Conservation (phyloP, 2,113 vertebrate species). For the Erythrolamprus reginae region DNA sequence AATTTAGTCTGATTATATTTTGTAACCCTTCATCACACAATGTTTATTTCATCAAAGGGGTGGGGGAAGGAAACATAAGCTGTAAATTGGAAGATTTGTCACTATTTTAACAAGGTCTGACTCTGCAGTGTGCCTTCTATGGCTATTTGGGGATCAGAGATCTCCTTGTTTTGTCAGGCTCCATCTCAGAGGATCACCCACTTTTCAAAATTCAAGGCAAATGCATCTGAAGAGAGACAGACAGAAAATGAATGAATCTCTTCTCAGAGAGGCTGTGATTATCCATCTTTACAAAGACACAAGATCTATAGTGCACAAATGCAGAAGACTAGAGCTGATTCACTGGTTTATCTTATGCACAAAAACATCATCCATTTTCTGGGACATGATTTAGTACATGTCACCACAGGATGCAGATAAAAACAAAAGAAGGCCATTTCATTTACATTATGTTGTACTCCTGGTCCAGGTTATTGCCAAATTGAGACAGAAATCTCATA, state of each 20-base stretch:
- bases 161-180: constrained; percentile 53
- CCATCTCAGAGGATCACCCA: constrained; percentile 58
- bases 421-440: constrained; percentile 49
- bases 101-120: constrained; percentile 54
- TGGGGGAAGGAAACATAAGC: constrained; percentile 19
- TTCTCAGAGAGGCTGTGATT: constrained; percentile 62
- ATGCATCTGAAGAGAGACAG: constrained; percentile 52
- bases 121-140: constrained; percentile 55
- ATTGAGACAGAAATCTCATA: not conserved
- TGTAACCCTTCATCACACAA: constrained; percentile 40
- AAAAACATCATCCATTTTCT: constrained; percentile 67
- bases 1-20: constrained; percentile 50
- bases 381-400: constrained; percentile 65
- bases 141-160: constrained; percentile 59
- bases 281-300: constrained; percentile 69
- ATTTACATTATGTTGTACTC: constrained; percentile 16
- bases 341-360: constrained; percentile 69
- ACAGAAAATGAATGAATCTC: constrained; percentile 19
- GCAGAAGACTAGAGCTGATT: constrained; percentile 63
- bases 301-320: constrained; percentile 68
- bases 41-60: constrained; percentile 58
- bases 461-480: not conserved
- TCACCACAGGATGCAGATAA: constrained; percentile 44
- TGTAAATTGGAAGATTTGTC: constrained; percentile 48
- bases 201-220: constrained; percentile 59